Evolutionary conservation across 2,888 invertebrate species (phyloP).

Genomic region (Leptopilina myrica): DNA sequence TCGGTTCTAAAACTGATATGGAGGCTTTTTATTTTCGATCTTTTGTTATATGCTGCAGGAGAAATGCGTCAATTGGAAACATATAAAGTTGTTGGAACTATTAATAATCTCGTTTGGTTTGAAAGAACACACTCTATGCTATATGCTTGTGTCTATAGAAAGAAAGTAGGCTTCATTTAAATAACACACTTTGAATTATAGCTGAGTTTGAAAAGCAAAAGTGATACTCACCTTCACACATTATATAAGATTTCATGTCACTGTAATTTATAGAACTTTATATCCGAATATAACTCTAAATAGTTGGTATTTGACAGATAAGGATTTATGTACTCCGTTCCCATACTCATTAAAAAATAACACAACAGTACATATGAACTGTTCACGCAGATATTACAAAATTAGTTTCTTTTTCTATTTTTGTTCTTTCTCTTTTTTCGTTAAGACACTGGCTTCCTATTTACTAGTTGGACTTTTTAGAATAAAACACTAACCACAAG

Average conservation of each 20-base stretch:
- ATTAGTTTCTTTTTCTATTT: background rate
- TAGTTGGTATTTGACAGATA: background rate
- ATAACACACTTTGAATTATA: slow-evolving; percentile 14
- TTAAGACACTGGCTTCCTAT: too few species aligned
- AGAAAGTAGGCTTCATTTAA: slow-evolving; percentile 12
- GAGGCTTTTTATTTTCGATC: too few species aligned
- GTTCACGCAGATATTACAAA: background rate
- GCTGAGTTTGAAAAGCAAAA: slow-evolving; percentile 3
- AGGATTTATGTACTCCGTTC: background rate
- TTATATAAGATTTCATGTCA: slow-evolving; percentile 4
- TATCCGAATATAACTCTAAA: background rate
- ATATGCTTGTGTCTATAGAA: background rate
- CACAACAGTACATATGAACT: background rate
- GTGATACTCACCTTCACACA: background rate
- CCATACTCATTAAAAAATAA: background rate
- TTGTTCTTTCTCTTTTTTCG: too few species aligned
- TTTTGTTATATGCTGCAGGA: too few species aligned
- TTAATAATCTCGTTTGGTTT: background rate
- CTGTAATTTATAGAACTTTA: background rate
- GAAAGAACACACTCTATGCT: background rate
- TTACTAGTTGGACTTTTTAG: too few species aligned
- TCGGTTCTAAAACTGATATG: too few species aligned
- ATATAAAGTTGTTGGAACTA: background rate
- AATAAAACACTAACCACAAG: too few species aligned
- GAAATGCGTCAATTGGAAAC: too few species aligned